Evolutionary conservation across 2,888 invertebrate genomes (phyloP).

Genomic region (Hemaris fuciformis): DNA sequence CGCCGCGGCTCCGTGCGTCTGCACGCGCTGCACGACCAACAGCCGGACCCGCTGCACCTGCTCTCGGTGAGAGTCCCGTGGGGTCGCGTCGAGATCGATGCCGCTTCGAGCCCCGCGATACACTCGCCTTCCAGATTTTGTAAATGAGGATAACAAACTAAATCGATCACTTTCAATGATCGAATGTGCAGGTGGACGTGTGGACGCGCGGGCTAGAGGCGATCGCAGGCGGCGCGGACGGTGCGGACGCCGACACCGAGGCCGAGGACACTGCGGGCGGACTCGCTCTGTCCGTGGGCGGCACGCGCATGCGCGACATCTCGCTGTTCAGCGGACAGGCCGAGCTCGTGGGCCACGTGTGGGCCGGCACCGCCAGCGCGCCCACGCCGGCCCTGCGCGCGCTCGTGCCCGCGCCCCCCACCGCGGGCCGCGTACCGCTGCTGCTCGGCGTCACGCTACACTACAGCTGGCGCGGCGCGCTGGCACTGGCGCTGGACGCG

Average conservation of each 20-base stretch:
- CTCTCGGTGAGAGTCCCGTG: constrained; percentile 32
- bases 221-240: constrained; percentile 26
- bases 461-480: constrained; percentile 21
- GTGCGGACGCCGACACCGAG: constrained; percentile 22
- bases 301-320: constrained; percentile 42
- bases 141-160: neutral
- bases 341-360: constrained; percentile 64
- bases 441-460: constrained; percentile 28
- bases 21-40: constrained; percentile 19
- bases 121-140: neutral
- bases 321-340: constrained; percentile 46
- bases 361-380: constrained; percentile 60
- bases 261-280: constrained; percentile 39
- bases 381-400: constrained; percentile 57
- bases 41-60: constrained; percentile 20
- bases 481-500: constrained; percentile 32
- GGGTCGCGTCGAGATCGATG: constrained; percentile 15
- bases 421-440: constrained; percentile 21
- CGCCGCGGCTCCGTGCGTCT: constrained; percentile 51
- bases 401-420: constrained; percentile 28
- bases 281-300: constrained; percentile 48
- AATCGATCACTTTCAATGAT: neutral
- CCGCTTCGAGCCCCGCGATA: neutral
- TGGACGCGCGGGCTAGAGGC: constrained; percentile 53
- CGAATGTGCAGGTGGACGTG: constrained; percentile 38